A percentile compares a stretch with the other conserved stretches of the same genome.
phyloP scores from a whole-genome alignment of 2,113 vertebrate genomes.

The Psittacula cyanocephala region DNA sequence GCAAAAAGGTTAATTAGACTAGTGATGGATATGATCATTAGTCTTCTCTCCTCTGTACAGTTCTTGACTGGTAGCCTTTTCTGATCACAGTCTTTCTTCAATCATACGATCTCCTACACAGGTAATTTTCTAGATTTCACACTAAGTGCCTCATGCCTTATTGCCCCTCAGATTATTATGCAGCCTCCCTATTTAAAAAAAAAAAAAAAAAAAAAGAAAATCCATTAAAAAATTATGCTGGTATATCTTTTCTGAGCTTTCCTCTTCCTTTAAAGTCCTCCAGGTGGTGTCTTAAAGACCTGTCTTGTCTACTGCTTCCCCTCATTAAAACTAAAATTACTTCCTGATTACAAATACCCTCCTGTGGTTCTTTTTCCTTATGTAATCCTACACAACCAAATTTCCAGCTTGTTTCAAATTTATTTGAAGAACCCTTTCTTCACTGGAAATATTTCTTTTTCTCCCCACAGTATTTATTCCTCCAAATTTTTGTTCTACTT shows the following conservation, averaged over 20 bases:
- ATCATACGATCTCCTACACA: background rate
- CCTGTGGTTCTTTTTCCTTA: slow-evolving; percentile 9
- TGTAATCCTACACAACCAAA: background rate
- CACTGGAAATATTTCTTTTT: background rate
- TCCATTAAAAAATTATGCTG: background rate
- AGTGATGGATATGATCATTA: background rate
- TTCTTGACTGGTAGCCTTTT: background rate
- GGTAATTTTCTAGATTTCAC: background rate
- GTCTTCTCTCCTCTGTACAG: background rate
- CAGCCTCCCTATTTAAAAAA: background rate
- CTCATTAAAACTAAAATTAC: slow-evolving; percentile 28
- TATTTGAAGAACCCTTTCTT: slow-evolving; percentile 10
- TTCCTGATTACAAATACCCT: slow-evolving; percentile 41
- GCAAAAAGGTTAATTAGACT: background rate
- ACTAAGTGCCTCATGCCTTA: background rate
- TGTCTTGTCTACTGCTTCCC: slow-evolving; percentile 36
- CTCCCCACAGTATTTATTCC: background rate
- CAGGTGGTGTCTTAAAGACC: slow-evolving; percentile 28
- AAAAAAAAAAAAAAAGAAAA: background rate
- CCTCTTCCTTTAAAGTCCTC: background rate
- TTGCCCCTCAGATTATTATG: background rate
- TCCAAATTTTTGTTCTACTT: background rate
- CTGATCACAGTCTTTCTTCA: background rate
- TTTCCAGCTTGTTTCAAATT: slow-evolving; percentile 19
- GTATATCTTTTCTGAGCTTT: background rate